Evolutionary conservation across 2,888 invertebrate species (phyloP).

Genomic region (Norana najaformis): DNA sequence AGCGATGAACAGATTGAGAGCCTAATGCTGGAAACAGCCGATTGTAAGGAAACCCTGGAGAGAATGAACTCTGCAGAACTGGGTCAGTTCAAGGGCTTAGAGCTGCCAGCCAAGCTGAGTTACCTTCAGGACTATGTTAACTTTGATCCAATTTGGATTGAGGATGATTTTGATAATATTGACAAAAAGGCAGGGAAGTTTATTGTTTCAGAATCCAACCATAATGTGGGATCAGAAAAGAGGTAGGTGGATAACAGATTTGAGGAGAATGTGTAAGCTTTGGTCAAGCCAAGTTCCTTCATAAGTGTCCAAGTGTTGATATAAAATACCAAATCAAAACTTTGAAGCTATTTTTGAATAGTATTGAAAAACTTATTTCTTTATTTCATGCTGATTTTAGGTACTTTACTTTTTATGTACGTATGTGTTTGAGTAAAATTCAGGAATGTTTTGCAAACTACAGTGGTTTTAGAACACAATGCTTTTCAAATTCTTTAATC

Average conservation of each 20-base stretch:
- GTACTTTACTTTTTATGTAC: not conserved
- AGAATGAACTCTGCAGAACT: slow-evolving; percentile 34
- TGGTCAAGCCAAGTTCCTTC: not conserved
- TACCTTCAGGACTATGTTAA: slow-evolving; percentile 51
- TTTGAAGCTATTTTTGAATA: not conserved
- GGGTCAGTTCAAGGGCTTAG: slow-evolving; percentile 47
- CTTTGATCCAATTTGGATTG: slow-evolving; percentile 40
- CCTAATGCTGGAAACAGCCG: slow-evolving; percentile 54
- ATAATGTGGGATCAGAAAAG: not conserved
- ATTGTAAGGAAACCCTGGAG: slow-evolving; percentile 43
- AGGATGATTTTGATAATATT: slow-evolving; percentile 25
- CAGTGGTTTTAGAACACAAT: not conserved
- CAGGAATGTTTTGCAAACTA: not conserved
- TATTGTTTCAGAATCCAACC: not conserved
- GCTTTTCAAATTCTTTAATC: not conserved
- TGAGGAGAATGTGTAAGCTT: not conserved
- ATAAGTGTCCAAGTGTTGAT: not conserved
- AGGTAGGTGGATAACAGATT: not conserved
- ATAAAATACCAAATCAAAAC: not conserved
- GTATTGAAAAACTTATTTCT: not conserved
- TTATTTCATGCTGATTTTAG: not conserved
- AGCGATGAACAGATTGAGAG: slow-evolving; percentile 62
- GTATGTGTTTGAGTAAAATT: not conserved
- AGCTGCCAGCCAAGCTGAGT: slow-evolving; percentile 54
- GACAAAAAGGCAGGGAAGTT: not conserved